These are phyloP conservation scores for Zosterops japonicus DNA, from an alignment of 2,113 vertebrate species.

Conservation along the genomic window DNA sequence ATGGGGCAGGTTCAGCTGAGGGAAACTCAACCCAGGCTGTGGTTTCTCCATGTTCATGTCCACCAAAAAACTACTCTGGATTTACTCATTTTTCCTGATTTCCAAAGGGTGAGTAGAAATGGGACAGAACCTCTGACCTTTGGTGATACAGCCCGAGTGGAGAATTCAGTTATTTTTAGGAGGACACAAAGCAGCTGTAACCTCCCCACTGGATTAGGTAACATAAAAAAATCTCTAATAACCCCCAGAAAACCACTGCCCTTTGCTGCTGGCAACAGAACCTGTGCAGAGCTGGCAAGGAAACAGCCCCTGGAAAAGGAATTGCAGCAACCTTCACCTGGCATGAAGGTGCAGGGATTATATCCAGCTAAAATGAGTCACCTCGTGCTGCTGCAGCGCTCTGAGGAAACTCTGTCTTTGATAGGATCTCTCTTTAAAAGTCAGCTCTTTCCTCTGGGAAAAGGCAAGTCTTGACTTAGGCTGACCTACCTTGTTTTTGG, in stretches of 20 bases:
- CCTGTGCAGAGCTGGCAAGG: background rate
- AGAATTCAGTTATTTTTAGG: fast-evolving
- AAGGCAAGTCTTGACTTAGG: slow-evolving; percentile 24
- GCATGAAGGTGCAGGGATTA: background rate
- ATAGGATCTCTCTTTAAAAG: slow-evolving; percentile 24
- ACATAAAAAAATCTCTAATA: background rate
- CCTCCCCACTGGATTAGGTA: background rate
- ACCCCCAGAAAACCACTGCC: background rate
- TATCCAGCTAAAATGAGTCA: background rate
- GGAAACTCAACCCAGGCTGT: background rate
- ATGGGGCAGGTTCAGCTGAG: background rate
- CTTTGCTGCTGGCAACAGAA: background rate
- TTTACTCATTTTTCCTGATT: background rate
- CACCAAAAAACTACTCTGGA: background rate
- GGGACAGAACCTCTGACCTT: background rate
- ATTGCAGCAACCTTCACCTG: background rate
- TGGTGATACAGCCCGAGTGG: background rate
- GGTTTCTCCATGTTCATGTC: background rate
- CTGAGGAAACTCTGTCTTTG: slow-evolving; percentile 22
- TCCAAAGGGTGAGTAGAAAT: background rate
- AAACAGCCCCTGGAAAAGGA: background rate
- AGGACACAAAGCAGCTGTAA: background rate
- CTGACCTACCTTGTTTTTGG: slow-evolving; percentile 35
- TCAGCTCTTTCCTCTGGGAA: slow-evolving; percentile 62
- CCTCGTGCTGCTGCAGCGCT: background rate